phyloP scores from a whole-genome alignment of 2,888 invertebrate species.

The Drosophila niveifrons region DNA sequence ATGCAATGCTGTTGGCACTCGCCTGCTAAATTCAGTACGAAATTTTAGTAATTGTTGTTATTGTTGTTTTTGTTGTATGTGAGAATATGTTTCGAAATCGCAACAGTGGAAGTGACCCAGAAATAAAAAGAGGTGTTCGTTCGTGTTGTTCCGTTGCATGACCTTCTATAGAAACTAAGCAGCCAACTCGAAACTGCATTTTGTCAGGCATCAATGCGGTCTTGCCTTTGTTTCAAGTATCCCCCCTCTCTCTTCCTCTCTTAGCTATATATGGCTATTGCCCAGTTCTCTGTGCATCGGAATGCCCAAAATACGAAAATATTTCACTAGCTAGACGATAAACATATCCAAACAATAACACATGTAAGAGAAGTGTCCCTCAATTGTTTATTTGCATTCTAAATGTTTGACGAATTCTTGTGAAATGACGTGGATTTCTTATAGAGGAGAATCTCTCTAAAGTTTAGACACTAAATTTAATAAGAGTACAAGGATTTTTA shows the following conservation, averaged over 20 bases:
- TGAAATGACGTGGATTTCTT: not conserved
- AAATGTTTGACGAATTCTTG: not conserved
- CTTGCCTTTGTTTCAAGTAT: constrained; percentile 44
- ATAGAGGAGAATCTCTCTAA: no score
- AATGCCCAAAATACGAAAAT: constrained; percentile 29
- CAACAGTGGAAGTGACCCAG: constrained; percentile 34
- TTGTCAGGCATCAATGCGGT: constrained; percentile 62
- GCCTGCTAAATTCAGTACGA: constrained; percentile 15
- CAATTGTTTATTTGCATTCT: not conserved
- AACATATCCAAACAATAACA: not conserved
- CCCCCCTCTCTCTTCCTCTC: constrained; percentile 9
- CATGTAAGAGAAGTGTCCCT: no score
- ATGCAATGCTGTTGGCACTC: constrained; percentile 49
- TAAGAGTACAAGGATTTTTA: no score
- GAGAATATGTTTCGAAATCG: constrained; percentile 66
- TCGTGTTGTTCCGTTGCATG: constrained; percentile 45
- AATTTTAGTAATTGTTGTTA: constrained; percentile 19
- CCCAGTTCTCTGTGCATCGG: constrained; percentile 30
- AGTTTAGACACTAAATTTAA: no score
- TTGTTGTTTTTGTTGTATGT: constrained; percentile 36
- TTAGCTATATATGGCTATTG: not conserved
- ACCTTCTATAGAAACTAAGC: constrained; percentile 34
- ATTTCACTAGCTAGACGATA: constrained; percentile 2
- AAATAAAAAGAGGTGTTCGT: constrained; percentile 38
- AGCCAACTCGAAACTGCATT: constrained; percentile 62